Conservation (phyloP, 2,797 vertebrate species). For the Pyrocephalus nanus region DNA sequence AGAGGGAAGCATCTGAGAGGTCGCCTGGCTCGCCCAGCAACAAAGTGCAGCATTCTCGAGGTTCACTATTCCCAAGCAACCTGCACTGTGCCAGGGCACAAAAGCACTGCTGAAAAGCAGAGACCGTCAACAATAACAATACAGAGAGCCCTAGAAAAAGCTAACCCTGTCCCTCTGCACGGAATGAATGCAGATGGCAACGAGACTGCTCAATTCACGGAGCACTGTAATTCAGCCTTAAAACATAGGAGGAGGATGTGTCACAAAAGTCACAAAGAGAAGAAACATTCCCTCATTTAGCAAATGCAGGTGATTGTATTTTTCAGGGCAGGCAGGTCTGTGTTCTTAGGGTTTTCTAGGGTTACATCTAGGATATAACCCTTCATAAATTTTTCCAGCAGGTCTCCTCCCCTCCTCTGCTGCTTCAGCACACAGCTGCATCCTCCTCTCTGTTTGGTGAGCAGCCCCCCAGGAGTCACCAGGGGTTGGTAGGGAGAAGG, state of each 20-base stretch:
- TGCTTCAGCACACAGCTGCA: conserved; percentile 27
- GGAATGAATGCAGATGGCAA: background rate
- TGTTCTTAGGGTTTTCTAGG: background rate
- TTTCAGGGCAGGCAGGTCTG: background rate
- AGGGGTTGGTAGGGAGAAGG: background rate
- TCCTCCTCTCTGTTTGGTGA: background rate
- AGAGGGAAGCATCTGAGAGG: background rate
- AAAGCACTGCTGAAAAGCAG: background rate
- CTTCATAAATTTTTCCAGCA: conserved; percentile 1
- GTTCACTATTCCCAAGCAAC: conserved; percentile 30
- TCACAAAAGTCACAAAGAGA: background rate
- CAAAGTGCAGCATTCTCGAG: background rate
- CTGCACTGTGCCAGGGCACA: conserved; percentile 7
- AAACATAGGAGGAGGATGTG: background rate
- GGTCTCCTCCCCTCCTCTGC: conserved; percentile 3
- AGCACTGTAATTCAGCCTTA: background rate
- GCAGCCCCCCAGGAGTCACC: conserved; percentile 30
- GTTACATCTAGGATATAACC: background rate
- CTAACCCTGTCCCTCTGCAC: background rate
- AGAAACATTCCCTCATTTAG: background rate
- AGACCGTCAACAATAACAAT: background rate
- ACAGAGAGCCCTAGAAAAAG: background rate
- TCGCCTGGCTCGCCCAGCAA: accelerated
- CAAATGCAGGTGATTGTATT: background rate
- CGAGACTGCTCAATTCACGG: background rate